These are phyloP conservation scores for Cisticola juncidis DNA, from an alignment of 2,113 vertebrate genomes.

Conservation along the genomic window DNA sequence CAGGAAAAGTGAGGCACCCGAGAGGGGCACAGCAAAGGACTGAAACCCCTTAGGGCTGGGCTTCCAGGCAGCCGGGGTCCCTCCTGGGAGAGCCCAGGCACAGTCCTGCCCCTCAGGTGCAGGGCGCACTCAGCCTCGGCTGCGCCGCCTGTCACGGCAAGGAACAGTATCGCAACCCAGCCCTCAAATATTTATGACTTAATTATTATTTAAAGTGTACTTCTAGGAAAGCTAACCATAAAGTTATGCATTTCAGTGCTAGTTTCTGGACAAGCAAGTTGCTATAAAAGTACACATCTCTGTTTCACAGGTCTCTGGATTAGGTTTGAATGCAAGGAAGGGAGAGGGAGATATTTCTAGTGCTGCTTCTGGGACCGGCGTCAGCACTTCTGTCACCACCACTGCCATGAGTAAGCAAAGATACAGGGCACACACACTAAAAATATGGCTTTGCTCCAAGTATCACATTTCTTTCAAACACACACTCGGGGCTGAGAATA, in stretches of 20 bases:
- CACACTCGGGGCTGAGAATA: constrained; percentile 45
- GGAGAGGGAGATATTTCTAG: constrained; percentile 4
- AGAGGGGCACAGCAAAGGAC: not conserved
- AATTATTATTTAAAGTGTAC: not conserved
- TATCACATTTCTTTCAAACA: constrained; percentile 66
- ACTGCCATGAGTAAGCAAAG: constrained; percentile 50
- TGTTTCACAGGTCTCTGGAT: not conserved
- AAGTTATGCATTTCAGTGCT: not conserved
- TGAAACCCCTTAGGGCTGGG: not conserved
- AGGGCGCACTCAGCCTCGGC: accelerated
- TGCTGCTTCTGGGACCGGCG: not conserved
- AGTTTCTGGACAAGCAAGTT: not conserved
- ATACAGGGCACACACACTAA: not conserved
- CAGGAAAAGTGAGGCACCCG: accelerated
- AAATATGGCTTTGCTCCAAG: constrained; percentile 64
- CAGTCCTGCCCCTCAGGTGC: accelerated
- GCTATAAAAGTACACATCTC: not conserved
- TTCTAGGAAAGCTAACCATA: not conserved
- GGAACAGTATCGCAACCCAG: accelerated
- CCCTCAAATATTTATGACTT: not conserved
- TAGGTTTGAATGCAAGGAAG: constrained; percentile 15
- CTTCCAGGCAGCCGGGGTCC: accelerated
- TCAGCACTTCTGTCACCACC: constrained; percentile 52
- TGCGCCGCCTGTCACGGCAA: accelerated
- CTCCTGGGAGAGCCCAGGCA: accelerated